phyloP scores from a whole-genome alignment of 1,140 invertebrate genomes.

The Penaeus japonicus region DNA sequence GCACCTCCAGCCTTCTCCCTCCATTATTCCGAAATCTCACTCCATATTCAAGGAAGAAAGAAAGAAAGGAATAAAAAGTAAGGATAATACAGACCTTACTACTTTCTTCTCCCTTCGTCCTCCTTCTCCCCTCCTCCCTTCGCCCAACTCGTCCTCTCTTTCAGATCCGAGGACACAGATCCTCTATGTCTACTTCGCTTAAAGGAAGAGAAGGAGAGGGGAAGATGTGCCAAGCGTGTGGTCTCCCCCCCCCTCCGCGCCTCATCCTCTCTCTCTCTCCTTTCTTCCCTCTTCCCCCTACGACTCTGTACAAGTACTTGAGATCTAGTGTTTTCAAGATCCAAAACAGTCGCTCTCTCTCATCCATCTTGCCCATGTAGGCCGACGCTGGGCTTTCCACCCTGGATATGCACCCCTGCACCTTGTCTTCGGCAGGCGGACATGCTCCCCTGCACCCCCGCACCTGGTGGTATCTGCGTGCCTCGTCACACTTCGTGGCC shows the following conservation, averaged over 20 bases:
- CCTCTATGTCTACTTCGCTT: too few relatives aligned
- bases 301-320: not conserved
- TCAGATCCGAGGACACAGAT: too few relatives aligned
- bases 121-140: not conserved
- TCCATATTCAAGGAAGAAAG: not conserved
- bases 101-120: not conserved
- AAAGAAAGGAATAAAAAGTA: too few relatives aligned
- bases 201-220: too few relatives aligned
- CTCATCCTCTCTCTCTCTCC: not conserved
- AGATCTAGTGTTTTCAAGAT: too few relatives aligned
- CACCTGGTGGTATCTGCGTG: slow-evolving; percentile 6
- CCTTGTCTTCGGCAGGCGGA: not conserved
- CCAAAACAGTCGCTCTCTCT: too few relatives aligned
- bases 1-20: not conserved
- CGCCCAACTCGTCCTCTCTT: not conserved
- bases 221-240: too few relatives aligned
- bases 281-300: not conserved
- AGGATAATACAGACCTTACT: too few relatives aligned
- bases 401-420: slow-evolving; percentile 18
- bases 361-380: not conserved
- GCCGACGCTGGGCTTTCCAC: not conserved
- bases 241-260: not conserved
- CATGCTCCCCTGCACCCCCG: slow-evolving; percentile 35
- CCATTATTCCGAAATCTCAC: not conserved
- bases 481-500: not conserved